These are phyloP conservation scores for Lepus europaeus DNA, from an alignment of 2,113 vertebrate species.

Conservation along the genomic window DNA sequence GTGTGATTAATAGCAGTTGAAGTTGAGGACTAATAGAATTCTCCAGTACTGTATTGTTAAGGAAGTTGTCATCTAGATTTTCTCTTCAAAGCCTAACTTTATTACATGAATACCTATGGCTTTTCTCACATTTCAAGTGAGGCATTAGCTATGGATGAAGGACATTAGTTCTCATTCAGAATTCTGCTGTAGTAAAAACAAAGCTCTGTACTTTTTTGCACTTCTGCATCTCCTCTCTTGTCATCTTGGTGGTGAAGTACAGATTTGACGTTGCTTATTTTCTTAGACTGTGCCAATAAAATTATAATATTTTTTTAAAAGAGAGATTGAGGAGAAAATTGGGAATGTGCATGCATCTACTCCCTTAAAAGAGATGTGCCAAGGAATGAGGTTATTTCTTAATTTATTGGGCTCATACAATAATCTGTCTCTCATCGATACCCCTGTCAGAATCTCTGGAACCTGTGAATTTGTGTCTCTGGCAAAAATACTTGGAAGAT, in stretches of 20 bases:
- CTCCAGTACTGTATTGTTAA: neutral
- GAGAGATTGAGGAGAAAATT: neutral
- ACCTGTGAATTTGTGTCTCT: neutral
- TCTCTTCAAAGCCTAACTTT: neutral
- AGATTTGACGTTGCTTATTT: neutral
- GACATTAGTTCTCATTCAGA: neutral
- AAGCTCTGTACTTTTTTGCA: neutral
- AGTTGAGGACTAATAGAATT: neutral
- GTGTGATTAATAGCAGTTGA: neutral
- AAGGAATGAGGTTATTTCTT: neutral
- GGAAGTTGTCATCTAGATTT: neutral
- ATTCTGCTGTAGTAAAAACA: neutral
- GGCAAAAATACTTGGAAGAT: neutral
- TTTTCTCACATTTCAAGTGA: neutral
- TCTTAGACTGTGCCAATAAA: neutral
- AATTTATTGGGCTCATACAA: neutral
- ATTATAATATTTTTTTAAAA: neutral
- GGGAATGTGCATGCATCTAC: neutral
- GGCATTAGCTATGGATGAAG: neutral
- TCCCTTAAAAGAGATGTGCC: neutral
- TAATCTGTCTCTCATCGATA: rapidly evolving
- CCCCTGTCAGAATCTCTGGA: neutral
- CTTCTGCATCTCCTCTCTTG: neutral
- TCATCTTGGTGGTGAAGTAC: neutral
- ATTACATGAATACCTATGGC: neutral